Evolutionary conservation across 2,888 invertebrate species (phyloP).

Genomic region (Cryptocephalus moraei): DNA sequence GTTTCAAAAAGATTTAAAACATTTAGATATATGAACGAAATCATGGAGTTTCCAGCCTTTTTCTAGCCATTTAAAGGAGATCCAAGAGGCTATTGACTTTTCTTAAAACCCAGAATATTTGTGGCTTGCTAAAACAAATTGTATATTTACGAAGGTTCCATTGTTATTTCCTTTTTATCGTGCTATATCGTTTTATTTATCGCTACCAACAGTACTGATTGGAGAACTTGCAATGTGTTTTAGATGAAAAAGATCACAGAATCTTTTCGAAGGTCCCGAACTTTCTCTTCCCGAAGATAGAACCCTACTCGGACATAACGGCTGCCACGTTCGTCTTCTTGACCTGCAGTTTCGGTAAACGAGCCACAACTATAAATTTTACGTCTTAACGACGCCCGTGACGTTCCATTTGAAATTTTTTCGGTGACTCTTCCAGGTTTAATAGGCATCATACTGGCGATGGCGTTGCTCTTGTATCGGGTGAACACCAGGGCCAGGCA

Average conservation of each 20-base stretch:
- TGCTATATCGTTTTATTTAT: too few relatives aligned
- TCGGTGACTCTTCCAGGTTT: conserved; percentile 32
- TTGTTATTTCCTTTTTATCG: too few relatives aligned
- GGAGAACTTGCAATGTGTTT: too few relatives aligned
- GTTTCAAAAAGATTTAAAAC: too few relatives aligned
- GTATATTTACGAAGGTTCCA: too few relatives aligned
- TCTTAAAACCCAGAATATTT: too few relatives aligned
- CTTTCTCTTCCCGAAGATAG: conserved; percentile 61
- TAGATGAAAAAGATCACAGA: conserved; percentile 28
- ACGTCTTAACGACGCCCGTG: background rate
- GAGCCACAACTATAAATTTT: background rate
- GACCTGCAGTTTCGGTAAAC: conserved; percentile 47
- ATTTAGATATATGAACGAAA: too few relatives aligned
- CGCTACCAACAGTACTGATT: too few relatives aligned
- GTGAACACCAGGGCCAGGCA: conserved; percentile 52
- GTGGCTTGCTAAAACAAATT: too few relatives aligned
- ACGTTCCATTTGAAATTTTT: background rate
- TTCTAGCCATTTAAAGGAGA: too few relatives aligned
- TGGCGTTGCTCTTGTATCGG: conserved; percentile 52
- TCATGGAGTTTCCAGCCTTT: too few relatives aligned
- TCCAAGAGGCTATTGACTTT: too few relatives aligned
- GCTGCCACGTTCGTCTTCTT: conserved; percentile 56
- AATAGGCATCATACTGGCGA: conserved; percentile 50
- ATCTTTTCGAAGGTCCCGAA: conserved; percentile 60
- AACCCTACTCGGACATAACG: conserved; percentile 53